Percentiles rank a stretch among this genome's conserved stretches.
Conservation (phyloP, 2,888 invertebrate species). For the Orchesella flavescens region DNA sequence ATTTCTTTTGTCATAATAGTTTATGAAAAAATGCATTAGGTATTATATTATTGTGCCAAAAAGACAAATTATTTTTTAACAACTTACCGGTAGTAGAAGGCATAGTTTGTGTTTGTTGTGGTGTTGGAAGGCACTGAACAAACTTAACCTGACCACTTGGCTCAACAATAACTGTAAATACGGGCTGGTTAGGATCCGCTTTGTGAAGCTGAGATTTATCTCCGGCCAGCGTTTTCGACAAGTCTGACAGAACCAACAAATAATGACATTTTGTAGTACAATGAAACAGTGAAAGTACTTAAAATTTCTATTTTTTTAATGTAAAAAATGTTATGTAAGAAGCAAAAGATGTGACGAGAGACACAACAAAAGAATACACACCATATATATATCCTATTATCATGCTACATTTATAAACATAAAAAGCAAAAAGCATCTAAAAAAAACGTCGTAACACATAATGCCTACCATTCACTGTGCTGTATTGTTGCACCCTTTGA, state of each 20-base stretch:
- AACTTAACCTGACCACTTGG: slow-evolving; percentile 63
- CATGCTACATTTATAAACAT: not conserved
- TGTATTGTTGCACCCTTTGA: slow-evolving; percentile 63
- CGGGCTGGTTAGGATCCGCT: slow-evolving; percentile 59
- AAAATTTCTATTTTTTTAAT: not conserved
- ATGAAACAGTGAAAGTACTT: not conserved
- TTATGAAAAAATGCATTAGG: not conserved
- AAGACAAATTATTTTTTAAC: not conserved
- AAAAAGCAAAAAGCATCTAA: slow-evolving; percentile 56
- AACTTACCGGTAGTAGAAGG: slow-evolving; percentile 57
- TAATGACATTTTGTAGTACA: not conserved
- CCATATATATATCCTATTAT: not conserved
- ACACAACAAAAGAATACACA: slow-evolving; percentile 17
- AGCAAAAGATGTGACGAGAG: slow-evolving; percentile 5
- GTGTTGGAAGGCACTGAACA: slow-evolving; percentile 64
- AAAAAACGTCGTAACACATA: slow-evolving; percentile 46
- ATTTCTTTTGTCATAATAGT: slow-evolving; percentile 1
- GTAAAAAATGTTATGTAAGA: not conserved
- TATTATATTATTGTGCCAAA: not conserved
- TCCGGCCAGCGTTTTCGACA: slow-evolving; percentile 51
- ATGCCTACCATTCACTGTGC: slow-evolving; percentile 66
- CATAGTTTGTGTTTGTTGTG: slow-evolving; percentile 49
- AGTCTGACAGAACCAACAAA: slow-evolving; percentile 22
- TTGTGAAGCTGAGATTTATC: slow-evolving; percentile 60
- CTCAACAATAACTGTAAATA: slow-evolving; percentile 57